These are phyloP conservation scores for Tachysurus fulvidraco DNA, from an alignment of 2,113 vertebrate species.

Conservation along the genomic window DNA sequence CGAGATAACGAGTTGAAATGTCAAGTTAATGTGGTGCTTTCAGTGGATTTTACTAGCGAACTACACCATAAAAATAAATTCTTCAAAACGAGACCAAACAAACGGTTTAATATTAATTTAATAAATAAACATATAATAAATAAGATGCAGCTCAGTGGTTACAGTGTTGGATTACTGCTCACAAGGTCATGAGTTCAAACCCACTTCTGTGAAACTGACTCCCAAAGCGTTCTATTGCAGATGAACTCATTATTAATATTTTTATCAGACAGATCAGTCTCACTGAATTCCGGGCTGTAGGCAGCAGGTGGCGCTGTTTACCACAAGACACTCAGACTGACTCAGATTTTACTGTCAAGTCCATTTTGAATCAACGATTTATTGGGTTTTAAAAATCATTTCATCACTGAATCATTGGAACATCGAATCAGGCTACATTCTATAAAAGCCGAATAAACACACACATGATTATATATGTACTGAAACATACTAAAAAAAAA, in stretches of 20 bases:
- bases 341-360: not conserved
- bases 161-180: too few species aligned
- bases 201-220: not conserved
- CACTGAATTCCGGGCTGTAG: not conserved
- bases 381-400: not conserved
- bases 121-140: not conserved
- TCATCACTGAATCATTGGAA: too few species aligned
- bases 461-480: not conserved
- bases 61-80: not conserved
- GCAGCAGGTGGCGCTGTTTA: conserved; percentile 46
- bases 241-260: not conserved
- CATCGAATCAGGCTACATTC: not conserved
- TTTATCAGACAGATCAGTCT: not conserved
- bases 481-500: too few species aligned
- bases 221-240: not conserved
- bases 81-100: not conserved
- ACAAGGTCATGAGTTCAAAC: too few species aligned
- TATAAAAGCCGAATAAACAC: not conserved
- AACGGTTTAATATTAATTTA: not conserved
- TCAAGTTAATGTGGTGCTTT: not conserved
- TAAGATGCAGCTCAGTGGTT: not conserved
- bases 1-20: not conserved
- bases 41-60: not conserved
- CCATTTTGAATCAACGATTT: not conserved
- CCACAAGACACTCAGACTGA: not conserved